phyloP scores from a whole-genome alignment of 2,113 vertebrate species.

The Urocynchramus pylzowi region DNA sequence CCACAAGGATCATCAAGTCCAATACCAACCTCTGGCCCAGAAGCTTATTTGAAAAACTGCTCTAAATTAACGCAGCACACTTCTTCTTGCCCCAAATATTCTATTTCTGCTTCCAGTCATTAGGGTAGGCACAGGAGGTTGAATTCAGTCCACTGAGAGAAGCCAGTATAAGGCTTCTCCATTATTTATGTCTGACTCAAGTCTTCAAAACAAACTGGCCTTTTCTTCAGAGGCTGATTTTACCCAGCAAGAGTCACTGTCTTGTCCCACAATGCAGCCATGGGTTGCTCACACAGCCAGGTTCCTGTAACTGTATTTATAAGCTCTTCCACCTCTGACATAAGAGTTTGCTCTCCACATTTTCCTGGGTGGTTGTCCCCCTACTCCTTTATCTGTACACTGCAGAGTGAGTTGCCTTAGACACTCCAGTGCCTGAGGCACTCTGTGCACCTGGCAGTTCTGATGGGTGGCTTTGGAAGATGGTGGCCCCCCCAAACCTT shows the following conservation, averaged over 20 bases:
- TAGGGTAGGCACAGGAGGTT: not conserved
- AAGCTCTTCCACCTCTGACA: not conserved
- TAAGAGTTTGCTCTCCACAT: not conserved
- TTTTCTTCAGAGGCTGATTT: not conserved
- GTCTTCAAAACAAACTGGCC: not conserved
- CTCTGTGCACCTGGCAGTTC: not conserved
- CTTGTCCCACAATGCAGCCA: not conserved
- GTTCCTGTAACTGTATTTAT: not conserved
- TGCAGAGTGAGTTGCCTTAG: not conserved
- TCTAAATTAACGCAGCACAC: not conserved
- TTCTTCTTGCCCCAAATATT: not conserved
- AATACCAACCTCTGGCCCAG: not conserved
- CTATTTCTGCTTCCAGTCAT: not conserved
- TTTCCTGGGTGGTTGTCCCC: not conserved
- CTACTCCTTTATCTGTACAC: not conserved
- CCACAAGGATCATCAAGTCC: not conserved
- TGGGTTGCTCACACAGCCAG: not conserved
- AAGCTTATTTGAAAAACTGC: not conserved
- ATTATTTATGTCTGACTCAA: not conserved
- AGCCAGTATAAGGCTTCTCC: not conserved
- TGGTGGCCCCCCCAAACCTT: not conserved
- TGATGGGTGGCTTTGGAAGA: not conserved
- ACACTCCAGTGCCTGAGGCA: not conserved
- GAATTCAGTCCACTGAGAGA: not conserved
- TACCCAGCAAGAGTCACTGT: not conserved